Evolutionary conservation across 2,888 invertebrate species (phyloP), one percentile per base, ranked within the genome.

Genomic region (Perizoma affinitatum): DNA sequence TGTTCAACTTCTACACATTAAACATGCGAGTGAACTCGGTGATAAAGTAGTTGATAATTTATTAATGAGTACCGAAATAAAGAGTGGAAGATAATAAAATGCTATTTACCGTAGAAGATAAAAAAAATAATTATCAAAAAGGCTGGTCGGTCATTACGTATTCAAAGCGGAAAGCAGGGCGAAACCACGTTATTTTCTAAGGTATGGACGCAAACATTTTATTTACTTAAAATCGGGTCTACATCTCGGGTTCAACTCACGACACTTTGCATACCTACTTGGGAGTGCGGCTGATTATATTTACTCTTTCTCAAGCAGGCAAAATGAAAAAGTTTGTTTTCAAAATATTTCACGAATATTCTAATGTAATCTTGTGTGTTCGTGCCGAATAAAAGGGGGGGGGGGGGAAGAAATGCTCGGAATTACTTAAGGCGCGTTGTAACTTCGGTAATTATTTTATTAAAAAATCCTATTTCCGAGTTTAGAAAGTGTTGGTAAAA

Each of bases 141-240:
- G 76, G 75, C 72, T 69, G 72, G 75, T 72, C 69, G 72, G 77
- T 84, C 81, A 80, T 84, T 83, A 82, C 71, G 73, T 73, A 83
- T 84, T 85, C 83, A 84, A 75, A 74, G 70, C 72, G 73, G 72
- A 70, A 75, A 66, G 66, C 65, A 66, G 66, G 73, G 70, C 62
- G 72, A 73, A 71, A 63, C 65, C 71, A 61, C 69, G 65, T 72
- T 72, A 72, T 76, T 72, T 71, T 74, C 70, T 74, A 70, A 76
- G 80, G 77, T 76, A 75, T 76, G 70, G 73, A 68, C 70, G 66
- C 69, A 68, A 72, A 68, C 73, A 76, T 72, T 80, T 82, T 83
- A 82, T 82, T 83, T 82, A 77, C 79, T 75, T 79, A 80, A 83
- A 81, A 83, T 81, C 78, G 72, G 76, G 80, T 78, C 80, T 81